Conservation (phyloP, 2,888 invertebrate genomes). For the Timema cristinae region DNA sequence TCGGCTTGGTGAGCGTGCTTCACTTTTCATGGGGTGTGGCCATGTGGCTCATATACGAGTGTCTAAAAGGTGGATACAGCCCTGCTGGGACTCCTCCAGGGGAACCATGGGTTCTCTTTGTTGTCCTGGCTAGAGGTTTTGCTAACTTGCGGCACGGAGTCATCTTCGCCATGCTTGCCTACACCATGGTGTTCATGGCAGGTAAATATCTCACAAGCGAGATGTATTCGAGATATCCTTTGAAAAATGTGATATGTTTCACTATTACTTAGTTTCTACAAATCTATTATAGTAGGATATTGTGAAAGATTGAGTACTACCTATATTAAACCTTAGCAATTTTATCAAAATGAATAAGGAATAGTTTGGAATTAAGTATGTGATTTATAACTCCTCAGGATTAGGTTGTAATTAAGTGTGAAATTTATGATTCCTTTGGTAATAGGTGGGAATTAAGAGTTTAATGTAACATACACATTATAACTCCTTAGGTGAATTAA, state of each 20-base stretch:
- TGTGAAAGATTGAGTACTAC: not conserved
- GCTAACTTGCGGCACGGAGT: conserved; percentile 13
- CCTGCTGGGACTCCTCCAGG: not conserved
- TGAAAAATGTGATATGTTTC: not conserved
- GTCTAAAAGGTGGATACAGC: conserved; percentile 13
- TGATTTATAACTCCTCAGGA: no score
- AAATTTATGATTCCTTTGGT: not conserved
- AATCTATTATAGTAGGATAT: not conserved
- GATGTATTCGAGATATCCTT: no score
- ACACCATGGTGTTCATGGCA: conserved; percentile 17
- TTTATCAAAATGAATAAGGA: no score
- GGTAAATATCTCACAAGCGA: conserved; percentile 1
- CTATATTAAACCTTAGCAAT: no score
- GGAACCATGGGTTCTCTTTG: conserved; percentile 15
- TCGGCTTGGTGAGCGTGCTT: not conserved
- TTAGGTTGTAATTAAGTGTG: no score
- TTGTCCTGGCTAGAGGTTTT: conserved; percentile 15
- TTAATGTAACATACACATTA: no score
- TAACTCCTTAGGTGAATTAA: no score
- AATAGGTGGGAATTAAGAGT: no score
- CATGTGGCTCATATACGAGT: conserved; percentile 18
- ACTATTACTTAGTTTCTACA: not conserved
- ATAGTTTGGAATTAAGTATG: no score
- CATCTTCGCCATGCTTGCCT: conserved; percentile 9
- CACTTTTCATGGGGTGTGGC: conserved; percentile 19